phyloP scores from a whole-genome alignment of 2,888 invertebrate species.

The Crepidodera aurea region DNA sequence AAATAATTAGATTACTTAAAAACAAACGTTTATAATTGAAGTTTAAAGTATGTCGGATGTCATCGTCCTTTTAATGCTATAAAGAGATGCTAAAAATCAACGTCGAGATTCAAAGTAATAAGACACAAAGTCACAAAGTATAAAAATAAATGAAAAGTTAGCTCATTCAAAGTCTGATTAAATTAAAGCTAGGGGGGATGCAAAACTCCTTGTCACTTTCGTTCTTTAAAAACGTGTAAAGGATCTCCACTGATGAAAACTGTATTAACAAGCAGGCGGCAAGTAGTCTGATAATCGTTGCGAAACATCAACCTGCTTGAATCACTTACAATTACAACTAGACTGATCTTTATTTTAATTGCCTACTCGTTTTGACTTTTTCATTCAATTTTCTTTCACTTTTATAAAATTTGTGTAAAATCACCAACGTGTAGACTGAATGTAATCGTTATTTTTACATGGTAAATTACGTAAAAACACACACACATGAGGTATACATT shows the following conservation, averaged over 20 bases:
- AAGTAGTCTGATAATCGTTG: slow-evolving; percentile 12
- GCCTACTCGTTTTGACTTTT: background rate
- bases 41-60: slow-evolving; percentile 45
- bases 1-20: slow-evolving; percentile 46
- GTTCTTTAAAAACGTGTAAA: slow-evolving; percentile 51
- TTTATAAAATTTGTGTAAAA: background rate
- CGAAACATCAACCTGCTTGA: slow-evolving; percentile 5
- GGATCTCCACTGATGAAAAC: slow-evolving; percentile 45
- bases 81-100: slow-evolving; percentile 19
- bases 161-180: slow-evolving; percentile 56
- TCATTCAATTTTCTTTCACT: background rate
- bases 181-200: slow-evolving; percentile 52
- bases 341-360: background rate
- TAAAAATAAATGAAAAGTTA: slow-evolving; percentile 57
- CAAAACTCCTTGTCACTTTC: slow-evolving; percentile 49
- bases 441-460: no score
- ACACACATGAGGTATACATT: no score
- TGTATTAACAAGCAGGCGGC: slow-evolving; percentile 41
- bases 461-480: no score
- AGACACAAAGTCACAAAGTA: slow-evolving; percentile 53
- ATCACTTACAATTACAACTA: background rate
- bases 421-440: no score
- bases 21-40: slow-evolving; percentile 49
- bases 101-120: slow-evolving; percentile 44
- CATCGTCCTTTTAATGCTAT: slow-evolving; percentile 14